Conservation (phyloP, 2,888 invertebrate genomes). For the Aphidius colemani region DNA sequence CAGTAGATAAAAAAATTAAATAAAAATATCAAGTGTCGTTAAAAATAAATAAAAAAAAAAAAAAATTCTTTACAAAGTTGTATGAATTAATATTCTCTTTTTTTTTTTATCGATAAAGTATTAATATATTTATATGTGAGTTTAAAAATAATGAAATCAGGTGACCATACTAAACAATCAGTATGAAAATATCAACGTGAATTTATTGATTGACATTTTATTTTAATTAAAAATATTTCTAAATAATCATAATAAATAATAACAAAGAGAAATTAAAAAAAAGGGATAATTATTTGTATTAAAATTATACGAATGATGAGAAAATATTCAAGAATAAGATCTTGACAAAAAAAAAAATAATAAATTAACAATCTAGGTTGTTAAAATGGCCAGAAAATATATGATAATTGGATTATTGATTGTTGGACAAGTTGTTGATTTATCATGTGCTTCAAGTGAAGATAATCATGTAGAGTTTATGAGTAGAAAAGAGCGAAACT, state of each 20-base stretch:
- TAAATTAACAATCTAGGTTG: conserved; percentile 9
- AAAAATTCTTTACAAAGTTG: no score
- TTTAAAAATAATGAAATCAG: no score
- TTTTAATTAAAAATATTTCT: no score
- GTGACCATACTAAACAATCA: no score
- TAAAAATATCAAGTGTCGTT: no score
- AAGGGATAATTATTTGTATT: background rate
- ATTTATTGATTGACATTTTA: no score
- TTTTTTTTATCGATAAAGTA: no score
- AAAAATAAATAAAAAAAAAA: no score
- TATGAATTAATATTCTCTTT: no score
- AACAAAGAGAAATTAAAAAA: background rate
- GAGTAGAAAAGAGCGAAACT: conserved; percentile 69
- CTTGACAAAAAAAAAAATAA: conserved; percentile 49
- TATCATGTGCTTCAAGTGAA: conserved; percentile 37
- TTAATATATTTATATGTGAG: no score
- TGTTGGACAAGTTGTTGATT: conserved; percentile 41
- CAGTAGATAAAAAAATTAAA: no score
- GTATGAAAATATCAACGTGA: no score
- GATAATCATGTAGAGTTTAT: conserved; percentile 60
- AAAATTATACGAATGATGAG: conserved; percentile 40
- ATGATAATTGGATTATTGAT: conserved; percentile 46
- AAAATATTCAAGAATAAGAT: conserved; percentile 36
- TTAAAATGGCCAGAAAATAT: conserved; percentile 45
- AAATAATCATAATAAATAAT: background rate